These are phyloP conservation scores for Lordiphosa andalusiaca DNA, from an alignment of 2,888 invertebrate species.

Conservation along the genomic window DNA sequence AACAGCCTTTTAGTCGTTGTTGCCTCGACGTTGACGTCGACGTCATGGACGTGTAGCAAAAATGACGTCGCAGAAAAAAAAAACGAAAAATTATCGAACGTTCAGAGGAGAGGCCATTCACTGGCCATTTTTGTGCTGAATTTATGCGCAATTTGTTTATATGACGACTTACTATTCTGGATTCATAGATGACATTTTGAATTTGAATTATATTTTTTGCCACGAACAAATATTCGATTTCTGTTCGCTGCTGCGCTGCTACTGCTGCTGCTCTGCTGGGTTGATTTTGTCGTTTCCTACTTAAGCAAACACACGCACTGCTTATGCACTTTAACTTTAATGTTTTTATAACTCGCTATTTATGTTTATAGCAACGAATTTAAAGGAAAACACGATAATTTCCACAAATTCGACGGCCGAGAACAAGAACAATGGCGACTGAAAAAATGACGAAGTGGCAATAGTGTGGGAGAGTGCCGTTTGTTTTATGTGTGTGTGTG, in stretches of 20 bases:
- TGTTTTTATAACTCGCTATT: constrained; percentile 54
- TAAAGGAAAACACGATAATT: constrained; percentile 60
- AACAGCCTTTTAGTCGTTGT: constrained; percentile 21
- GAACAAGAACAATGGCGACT: constrained; percentile 73
- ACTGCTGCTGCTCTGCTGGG: constrained; percentile 32
- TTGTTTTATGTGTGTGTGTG: no score
- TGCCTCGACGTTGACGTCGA: constrained; percentile 36
- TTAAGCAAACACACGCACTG: constrained; percentile 41
- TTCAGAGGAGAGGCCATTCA: constrained; percentile 22
- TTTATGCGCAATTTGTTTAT: constrained; percentile 54
- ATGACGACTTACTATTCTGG: constrained; percentile 88
- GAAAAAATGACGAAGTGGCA: constrained; percentile 74
- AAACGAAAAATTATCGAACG: constrained; percentile 56
- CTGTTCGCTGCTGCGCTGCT: constrained; percentile 42
- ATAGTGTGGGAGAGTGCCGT: constrained; percentile 37
- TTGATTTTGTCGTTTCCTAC: constrained; percentile 30
- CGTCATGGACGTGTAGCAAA: constrained; percentile 59
- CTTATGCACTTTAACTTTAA: constrained; percentile 33
- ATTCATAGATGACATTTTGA: constrained; percentile 84
- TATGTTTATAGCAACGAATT: constrained; percentile 53
- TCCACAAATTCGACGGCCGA: constrained; percentile 69
- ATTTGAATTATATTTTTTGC: constrained; percentile 51
- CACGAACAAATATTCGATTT: constrained; percentile 71
- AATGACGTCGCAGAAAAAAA: constrained; percentile 77
- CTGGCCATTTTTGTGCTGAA: constrained; percentile 17